Base-by-base conservation (phyloP, 1,140 invertebrate genomes). In the Drosophila rhopaloa region DNA sequence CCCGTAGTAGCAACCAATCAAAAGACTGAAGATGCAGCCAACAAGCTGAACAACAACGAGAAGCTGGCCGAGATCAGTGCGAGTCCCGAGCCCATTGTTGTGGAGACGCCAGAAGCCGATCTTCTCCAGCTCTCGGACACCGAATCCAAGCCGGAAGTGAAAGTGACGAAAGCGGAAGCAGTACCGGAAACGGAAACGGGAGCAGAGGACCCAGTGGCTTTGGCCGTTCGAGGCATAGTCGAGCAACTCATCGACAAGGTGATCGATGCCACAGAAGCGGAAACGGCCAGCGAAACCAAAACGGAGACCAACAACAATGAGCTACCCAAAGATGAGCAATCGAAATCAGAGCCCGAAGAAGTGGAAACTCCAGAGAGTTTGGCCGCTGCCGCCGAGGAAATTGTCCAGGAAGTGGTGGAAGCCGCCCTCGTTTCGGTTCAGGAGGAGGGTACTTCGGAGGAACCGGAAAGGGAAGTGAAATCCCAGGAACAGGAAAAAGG, bases 161-260 rank as follows among this genome's bases (percentile, higher is more conserved):
- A 6, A 1, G 29, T 32, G 29, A 32, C 29, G 24, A 16, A 56
- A 43, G 6, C 24, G 10, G 32, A 16, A 57, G 19, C 43, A 0
- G 81, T 7, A 32, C 6, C 29, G 43, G 60, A 58, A 19, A 7
- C 43, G 13, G 19, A 37, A 5, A 9, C 29, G 8, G 48, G 51
- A 24, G 29, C 37, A 0, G 86, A 85, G 43, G 82, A 90, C 51
- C 40, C 63, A 11, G 83, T 84, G 13, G 78, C 76, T 3, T 43
- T 61, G 24, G 81, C 76, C 2, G 91, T 91, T 6, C 73, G 86
- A 4, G 91, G 92, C 19, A 90, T 92, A 56, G 88, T 92, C 0
- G 91, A 92, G 73, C 77, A 91, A 56, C 59, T 92, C 5, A 92
- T 92, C 29, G 91, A 91, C 37, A 79, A 90, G 65, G 84, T 90